A percentile compares a stretch with the other conserved stretches of the same genome.
phyloP scores from a whole-genome alignment of 1,140 invertebrate species.

The Nephotettix cincticeps region DNA sequence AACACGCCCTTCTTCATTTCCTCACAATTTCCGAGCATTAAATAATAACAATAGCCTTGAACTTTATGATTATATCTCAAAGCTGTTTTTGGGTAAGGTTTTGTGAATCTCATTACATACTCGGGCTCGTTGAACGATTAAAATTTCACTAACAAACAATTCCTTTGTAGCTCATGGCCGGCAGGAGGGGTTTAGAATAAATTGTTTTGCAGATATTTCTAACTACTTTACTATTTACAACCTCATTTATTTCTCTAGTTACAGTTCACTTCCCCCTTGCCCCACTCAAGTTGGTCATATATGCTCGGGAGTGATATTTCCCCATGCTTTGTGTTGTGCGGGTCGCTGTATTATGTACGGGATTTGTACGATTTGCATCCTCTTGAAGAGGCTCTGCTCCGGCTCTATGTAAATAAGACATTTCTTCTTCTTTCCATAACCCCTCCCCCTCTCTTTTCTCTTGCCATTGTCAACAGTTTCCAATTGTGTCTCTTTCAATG shows the following conservation, averaged over 20 bases:
- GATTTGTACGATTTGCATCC: constrained; percentile 23
- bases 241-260: too few relatives aligned
- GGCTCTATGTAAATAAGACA: constrained; percentile 22
- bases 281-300: too few relatives aligned
- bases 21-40: constrained; percentile 20
- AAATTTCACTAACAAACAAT: too few relatives aligned
- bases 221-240: too few relatives aligned
- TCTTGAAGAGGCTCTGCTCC: not conserved
- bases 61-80: constrained; percentile 8
- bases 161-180: too few relatives aligned
- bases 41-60: constrained; percentile 19
- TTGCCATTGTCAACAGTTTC: constrained; percentile 13
- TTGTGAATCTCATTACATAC: too few relatives aligned
- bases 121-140: too few relatives aligned
- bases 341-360: constrained; percentile 21
- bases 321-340: not conserved
- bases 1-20: not conserved
- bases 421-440: not conserved
- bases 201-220: too few relatives aligned
- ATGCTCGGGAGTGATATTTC: not conserved
- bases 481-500: constrained; percentile 1
- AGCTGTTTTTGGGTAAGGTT: not conserved
- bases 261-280: too few relatives aligned
- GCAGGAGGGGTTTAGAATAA: too few relatives aligned
- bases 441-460: not conserved